A percentile compares a stretch with the other conserved stretches of the same genome.
phyloP scores from a whole-genome alignment of 1,140 invertebrate species.

The Batillaria attramentaria region DNA sequence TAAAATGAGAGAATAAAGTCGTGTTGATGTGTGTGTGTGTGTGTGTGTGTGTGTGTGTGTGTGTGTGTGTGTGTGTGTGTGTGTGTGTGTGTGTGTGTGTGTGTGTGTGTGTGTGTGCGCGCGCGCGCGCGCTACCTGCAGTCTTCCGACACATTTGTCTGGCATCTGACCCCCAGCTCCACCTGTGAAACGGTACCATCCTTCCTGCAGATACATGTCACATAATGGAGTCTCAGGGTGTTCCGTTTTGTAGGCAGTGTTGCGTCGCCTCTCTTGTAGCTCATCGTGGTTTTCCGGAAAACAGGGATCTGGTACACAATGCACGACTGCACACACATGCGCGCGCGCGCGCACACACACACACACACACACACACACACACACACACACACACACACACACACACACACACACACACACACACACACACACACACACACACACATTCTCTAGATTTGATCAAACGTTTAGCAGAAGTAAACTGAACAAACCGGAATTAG shows the following conservation, averaged over 20 bases:
- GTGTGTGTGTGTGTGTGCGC: background rate
- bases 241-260: background rate
- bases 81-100: conserved; percentile 8
- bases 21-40: too few species aligned
- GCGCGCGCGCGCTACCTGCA: background rate
- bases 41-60: background rate
- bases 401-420: conserved; percentile 18
- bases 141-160: background rate
- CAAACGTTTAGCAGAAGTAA: too few species aligned
- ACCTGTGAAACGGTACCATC: conserved; percentile 37
- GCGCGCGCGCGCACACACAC: conserved; percentile 21
- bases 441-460: background rate
- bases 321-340: background rate
- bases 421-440: background rate
- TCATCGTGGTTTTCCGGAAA: background rate
- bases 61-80: background rate
- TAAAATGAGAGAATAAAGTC: too few species aligned
- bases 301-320: background rate
- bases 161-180: conserved; percentile 27
- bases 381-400: conserved; percentile 17
- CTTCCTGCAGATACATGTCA: conserved; percentile 16
- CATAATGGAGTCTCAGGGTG: conserved; percentile 24
- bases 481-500: too few species aligned
- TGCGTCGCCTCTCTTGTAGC: background rate
- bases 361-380: conserved; percentile 27